Conservation (phyloP, 2,888 invertebrate species). For the Ptilodon capucinus region DNA sequence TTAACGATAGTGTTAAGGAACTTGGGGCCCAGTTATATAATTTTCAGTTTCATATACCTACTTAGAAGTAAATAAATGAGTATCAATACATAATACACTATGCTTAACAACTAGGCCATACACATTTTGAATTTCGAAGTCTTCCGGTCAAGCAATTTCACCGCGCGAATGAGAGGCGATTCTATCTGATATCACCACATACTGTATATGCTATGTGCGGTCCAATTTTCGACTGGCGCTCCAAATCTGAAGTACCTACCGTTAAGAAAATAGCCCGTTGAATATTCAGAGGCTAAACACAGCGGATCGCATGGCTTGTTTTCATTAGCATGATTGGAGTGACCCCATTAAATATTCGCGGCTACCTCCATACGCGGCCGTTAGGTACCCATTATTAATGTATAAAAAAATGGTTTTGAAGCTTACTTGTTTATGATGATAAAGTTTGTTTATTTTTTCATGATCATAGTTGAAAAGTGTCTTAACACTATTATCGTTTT, state of each 20-base stretch:
- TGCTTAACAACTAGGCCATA: too few species aligned
- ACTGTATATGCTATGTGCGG: conserved; percentile 42
- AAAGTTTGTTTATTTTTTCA: not conserved
- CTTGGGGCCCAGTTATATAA: too few species aligned
- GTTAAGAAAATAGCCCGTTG: conserved; percentile 74
- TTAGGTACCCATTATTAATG: conserved; percentile 38
- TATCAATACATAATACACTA: too few species aligned
- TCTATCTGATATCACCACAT: conserved; percentile 6
- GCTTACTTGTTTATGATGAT: conserved; percentile 2
- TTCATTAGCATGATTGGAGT: conserved; percentile 79
- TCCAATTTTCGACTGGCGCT: conserved; percentile 56
- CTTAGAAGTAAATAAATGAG: too few species aligned
- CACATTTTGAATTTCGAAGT: not conserved
- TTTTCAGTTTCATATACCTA: too few species aligned
- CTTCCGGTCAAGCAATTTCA: not conserved
- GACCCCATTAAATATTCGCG: conserved; percentile 65
- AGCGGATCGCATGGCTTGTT: conserved; percentile 72
- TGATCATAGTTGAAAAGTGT: not conserved
- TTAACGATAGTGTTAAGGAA: too few species aligned
- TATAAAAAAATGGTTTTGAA: conserved; percentile 25
- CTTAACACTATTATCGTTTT: too few species aligned
- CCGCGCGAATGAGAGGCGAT: not conserved
- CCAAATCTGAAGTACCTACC: conserved; percentile 62
- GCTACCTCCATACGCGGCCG: conserved; percentile 37
- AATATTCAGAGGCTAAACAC: conserved; percentile 71